phyloP scores from a whole-genome alignment of 2,797 vertebrate species.

The Pseudomugil tenellus region DNA sequence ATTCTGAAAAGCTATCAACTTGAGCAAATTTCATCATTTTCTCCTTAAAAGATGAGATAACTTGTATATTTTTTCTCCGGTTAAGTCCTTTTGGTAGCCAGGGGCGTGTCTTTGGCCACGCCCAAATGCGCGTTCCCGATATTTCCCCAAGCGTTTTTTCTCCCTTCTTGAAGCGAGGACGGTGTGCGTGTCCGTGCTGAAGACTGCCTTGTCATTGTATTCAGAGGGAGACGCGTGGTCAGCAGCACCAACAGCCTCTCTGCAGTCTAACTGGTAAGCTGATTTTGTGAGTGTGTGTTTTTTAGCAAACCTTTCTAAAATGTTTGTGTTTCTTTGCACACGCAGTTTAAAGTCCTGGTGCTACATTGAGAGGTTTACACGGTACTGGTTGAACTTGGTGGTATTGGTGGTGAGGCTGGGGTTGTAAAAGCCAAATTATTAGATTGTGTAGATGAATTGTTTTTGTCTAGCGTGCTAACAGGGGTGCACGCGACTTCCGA shows the following conservation, averaged over 20 bases:
- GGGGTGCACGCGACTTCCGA: constrained; percentile 74
- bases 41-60: background rate
- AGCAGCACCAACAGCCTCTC: constrained; percentile 46
- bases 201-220: constrained; percentile 70
- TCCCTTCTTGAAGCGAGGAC: constrained; percentile 52
- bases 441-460: constrained; percentile 26
- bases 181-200: constrained; percentile 27
- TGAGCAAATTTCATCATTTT: no score
- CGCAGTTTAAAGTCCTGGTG: background rate
- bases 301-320: background rate
- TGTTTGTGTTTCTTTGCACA: background rate
- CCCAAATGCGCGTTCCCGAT: constrained; percentile 64
- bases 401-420: constrained; percentile 18
- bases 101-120: constrained; percentile 53
- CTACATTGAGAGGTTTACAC: background rate
- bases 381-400: constrained; percentile 6
- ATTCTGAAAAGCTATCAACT: background rate
- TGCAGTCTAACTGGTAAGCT: constrained; percentile 64
- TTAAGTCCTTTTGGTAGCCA: constrained; percentile 27
- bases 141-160: constrained; percentile 51
- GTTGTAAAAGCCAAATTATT: constrained; percentile 8
- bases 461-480: constrained; percentile 63
- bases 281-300: no score
- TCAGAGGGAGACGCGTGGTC: constrained; percentile 65
- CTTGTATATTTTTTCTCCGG: background rate